Percentiles rank a stretch among this genome's conserved stretches.
Conservation (phyloP, 1,140 invertebrate species). For the Drosophila pallidifrons region DNA sequence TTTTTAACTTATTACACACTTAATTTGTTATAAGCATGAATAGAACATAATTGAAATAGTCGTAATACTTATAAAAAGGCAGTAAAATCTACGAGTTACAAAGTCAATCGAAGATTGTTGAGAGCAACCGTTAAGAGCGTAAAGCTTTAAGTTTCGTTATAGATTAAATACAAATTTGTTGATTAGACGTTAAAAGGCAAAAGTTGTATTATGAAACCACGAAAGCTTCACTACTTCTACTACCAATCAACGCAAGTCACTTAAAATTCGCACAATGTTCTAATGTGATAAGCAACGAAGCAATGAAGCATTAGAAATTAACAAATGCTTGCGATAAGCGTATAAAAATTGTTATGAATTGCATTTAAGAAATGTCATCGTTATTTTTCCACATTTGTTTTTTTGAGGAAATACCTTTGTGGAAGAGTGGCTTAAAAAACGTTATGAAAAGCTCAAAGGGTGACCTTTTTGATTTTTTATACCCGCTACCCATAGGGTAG, state of each 20-base stretch:
- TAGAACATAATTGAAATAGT: no score
- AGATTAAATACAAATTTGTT: slow-evolving; percentile 3
- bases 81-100: background rate
- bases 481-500: no score
- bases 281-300: background rate
- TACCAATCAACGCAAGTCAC: slow-evolving; percentile 4
- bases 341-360: background rate
- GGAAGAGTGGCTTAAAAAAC: background rate
- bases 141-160: background rate
- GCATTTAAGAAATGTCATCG: background rate
- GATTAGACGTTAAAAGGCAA: background rate
- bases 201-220: background rate
- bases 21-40: no score
- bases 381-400: background rate
- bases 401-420: background rate
- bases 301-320: background rate
- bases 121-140: background rate
- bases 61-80: no score
- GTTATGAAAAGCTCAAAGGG: no score
- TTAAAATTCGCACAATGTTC: background rate
- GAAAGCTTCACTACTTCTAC: background rate
- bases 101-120: background rate
- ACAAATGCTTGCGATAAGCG: background rate
- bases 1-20: no score
- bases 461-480: no score